Evolutionary conservation across 2,113 vertebrate species (phyloP), one percentile per base, ranked within the genome.

Genomic region (Prunella fulvescens): DNA sequence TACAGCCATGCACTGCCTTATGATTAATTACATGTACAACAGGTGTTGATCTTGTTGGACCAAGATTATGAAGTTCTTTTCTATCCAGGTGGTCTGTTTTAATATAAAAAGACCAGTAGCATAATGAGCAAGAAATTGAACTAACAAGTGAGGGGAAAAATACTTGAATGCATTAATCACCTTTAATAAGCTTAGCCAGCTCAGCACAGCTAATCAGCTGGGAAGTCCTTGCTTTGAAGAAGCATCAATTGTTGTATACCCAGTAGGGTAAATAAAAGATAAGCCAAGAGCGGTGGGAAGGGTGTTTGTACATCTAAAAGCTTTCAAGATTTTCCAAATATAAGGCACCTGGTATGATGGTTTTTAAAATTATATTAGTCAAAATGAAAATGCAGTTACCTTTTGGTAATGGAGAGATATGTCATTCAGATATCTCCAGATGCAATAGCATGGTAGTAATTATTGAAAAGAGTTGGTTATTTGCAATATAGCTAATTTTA

Each of bases 71-170:
- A 95, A 94, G 95, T 92, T 94, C 86, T 97, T 90, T 96, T 70
- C 95, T 97, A 95, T 94, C 92, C 96, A 97, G 96, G 95, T 96
- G 97, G 96, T 96, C 95, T 96, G 95, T 95, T 97, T 97, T 96
- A 96, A 94, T 97, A 95, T 94, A 94, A 97, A 96, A 97, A 96
- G 96, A 92, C 95, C 95, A 95, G 95, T 92, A 92, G 92, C 95
- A 93, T 94, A 92, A 96, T 94, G 90, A 94, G 83, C 58, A 94
- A 96, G 92, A 96, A 97, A 95, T 90, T 93, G 96, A 96, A 95
- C 96, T 96, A 97, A 95, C 83, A 19, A 94, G 91, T 1, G 1
- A 71, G 71, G 77, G 86, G 40, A 26, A 42, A 82, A 93, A 93
- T 90, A 95, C 92, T 96, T 96, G 92, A 96, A 97, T 94, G 95